Base-by-base conservation (phyloP, 2,888 invertebrate species). In the Watsonalla cultraria region DNA sequence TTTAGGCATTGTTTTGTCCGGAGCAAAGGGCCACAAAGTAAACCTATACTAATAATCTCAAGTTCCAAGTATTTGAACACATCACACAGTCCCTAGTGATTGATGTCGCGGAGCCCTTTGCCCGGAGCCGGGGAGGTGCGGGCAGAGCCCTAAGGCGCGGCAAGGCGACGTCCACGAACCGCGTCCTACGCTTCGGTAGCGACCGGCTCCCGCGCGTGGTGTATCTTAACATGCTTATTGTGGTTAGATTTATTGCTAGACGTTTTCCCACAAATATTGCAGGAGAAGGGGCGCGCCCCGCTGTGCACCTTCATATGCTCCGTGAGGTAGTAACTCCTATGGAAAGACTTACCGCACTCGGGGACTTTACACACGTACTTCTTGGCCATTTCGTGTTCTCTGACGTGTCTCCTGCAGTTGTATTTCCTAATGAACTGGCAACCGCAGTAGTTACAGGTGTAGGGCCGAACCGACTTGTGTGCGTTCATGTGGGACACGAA, bases 201-300 rank as follows among this genome's bases (percentile, higher is more conserved):
- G 62, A 97, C 94, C 45, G 96, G 95, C 81, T 97, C 97, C 52
- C 97, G 90, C 52, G 96, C 96, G 86, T 97, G 96, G 82, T 97
- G 97, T 69, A 97, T 97, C 86, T 95, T 95, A 56, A 97, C 93
- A 82, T 97, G 97, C 81, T 97, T 97, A 74, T 97, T 96, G 74
- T 97, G 97, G 87, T 97, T 97, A 47, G 96, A 96, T 85, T 97
- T 97, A 54, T 97, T 97, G 66, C 96, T 95, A 50, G 96, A 96
- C 7, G 96, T 95, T 86, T 97, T 97, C 37, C 96, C 97, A 82
- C 97, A 97, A 56, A 97, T 95, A 71, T 95, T 95, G 85, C 97
- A 97, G 0, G 95, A 92, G 84, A 94, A 96, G 39, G 97, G 97
- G 52, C 95, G 82, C 45, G 92, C 93, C 0, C 97, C 97, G 55